Base-by-base conservation (phyloP, 1,140 invertebrate species). In the Ganaspis sp. region DNA sequence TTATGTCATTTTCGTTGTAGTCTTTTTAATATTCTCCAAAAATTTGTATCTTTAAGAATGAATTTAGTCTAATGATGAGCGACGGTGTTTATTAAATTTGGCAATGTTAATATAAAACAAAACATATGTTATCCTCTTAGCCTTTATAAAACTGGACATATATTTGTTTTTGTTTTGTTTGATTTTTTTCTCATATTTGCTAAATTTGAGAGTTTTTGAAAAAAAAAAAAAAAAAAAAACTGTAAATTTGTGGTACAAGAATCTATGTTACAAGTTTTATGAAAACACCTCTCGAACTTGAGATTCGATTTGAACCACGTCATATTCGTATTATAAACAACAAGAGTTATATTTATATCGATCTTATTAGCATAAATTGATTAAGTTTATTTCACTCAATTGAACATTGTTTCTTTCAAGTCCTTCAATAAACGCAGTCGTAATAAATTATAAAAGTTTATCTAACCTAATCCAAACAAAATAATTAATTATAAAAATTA, bases 341-440 rank as follows among this genome's bases (percentile, higher is more conserved):
- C 83, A 78, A 86, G 87, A 88, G 82, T 85, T 89, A 89, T 87
- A 88, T 89, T 90, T 90, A 90, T 87, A 89, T 87, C 84, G 82
- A 49, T 89, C 87, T 83, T 82, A 87, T 77, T 87, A 88, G 84
- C 78, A 87, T 88, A 87, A 89, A 49, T 49, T 49, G 17, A 90
- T 76, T 78, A 87, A 81, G 86, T 90, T 88, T 80, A 87, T 85
- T 90, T 88, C 84, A 87, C 79, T 87, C 78, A 79, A 76, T 78
- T 69, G 53, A 70, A 45, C 69, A 53, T 26, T 71, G 38, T 26
- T 76, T 76, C 53, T 69, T 75, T 79, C 58, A 69, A 70, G 79
- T 69, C 64, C 54, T 78, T 84, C 29, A 78, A 84, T 85, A 81
- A 83, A 81, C 54, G 26, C 54, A 69, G 76, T 79, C 54, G 73